A percentile compares a stretch with the other conserved stretches of the same genome.
phyloP scores from a whole-genome alignment of 92 coral and sea anemone genomes.

The Zoanthus solanderi region DNA sequence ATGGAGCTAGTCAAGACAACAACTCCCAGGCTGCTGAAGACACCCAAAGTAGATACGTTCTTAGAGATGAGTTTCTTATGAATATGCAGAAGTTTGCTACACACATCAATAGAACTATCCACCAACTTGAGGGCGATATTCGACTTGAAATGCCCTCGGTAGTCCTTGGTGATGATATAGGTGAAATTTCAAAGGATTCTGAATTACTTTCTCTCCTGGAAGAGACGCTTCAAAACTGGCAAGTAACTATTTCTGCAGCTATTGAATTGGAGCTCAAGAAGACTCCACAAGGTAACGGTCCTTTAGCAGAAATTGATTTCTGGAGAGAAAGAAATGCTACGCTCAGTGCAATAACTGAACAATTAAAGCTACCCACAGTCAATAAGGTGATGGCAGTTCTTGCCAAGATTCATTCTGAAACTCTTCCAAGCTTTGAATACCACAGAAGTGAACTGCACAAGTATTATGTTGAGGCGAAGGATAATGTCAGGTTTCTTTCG shows the following conservation, averaged over 20 bases:
- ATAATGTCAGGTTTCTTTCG: slow-evolving; percentile 94
- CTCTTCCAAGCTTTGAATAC: slow-evolving; percentile 92
- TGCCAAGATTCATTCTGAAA: slow-evolving; percentile 82
- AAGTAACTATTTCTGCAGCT: slow-evolving; percentile 93
- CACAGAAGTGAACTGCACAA: slow-evolving; percentile 95
- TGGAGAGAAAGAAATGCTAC: slow-evolving; percentile 99
- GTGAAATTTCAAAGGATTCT: slow-evolving; percentile 85
- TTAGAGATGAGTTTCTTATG: slow-evolving; percentile 97
- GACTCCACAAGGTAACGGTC: slow-evolving; percentile 97
- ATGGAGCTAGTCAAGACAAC: slow-evolving; percentile 55
- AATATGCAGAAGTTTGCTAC: slow-evolving; percentile 98
- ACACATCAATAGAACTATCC: slow-evolving; percentile 94
- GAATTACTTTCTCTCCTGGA: slow-evolving; percentile 77
- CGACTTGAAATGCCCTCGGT: slow-evolving; percentile 92
- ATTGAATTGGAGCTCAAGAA: slow-evolving; percentile 90
- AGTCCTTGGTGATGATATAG: slow-evolving; percentile 91
- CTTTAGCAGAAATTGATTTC: slow-evolving; percentile 98
- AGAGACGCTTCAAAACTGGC: slow-evolving; percentile 96
- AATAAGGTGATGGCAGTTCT: slow-evolving; percentile 91
- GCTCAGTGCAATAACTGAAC: slow-evolving; percentile 95
- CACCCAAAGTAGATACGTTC: slow-evolving; percentile 79
- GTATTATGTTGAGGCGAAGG: slow-evolving; percentile 97
- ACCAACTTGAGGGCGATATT: slow-evolving; percentile 95
- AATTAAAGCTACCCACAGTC: slow-evolving; percentile 92
- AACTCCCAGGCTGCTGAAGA: slow-evolving; percentile 66